These are phyloP conservation scores for Lepilemur septentrionalis DNA, from an alignment of 2,797 vertebrate species.

Conservation along the genomic window DNA sequence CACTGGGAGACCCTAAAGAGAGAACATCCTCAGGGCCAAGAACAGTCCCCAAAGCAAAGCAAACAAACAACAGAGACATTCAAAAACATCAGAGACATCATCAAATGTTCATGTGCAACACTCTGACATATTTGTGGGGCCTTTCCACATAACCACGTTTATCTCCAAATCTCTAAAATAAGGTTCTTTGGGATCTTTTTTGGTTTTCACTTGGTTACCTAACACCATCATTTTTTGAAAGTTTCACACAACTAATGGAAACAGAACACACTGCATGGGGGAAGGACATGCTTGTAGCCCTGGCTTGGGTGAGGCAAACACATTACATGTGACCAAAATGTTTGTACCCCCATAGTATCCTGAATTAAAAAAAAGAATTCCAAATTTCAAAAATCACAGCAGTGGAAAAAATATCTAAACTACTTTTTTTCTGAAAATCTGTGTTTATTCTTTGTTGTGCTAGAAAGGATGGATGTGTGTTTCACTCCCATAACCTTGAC, in stretches of 20 bases:
- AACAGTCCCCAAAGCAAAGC: neutral
- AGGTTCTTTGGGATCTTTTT: neutral
- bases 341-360: no score
- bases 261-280: no score
- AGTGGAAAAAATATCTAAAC: neutral
- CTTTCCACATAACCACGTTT: neutral
- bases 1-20: neutral
- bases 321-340: no score
- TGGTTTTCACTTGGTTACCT: neutral
- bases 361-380: neutral
- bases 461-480: neutral
- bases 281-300: no score
- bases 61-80: neutral
- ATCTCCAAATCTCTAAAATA: neutral
- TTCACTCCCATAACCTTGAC: neutral
- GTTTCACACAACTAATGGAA: neutral
- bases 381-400: slow-evolving; percentile 14
- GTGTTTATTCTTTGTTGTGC: neutral
- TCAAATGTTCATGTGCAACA: neutral
- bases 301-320: no score
- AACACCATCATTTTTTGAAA: slow-evolving; percentile 15
- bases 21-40: neutral
- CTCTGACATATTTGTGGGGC: neutral
- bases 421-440: slow-evolving; percentile 48
- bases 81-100: neutral